Evolutionary conservation across 2,113 vertebrate genomes (phyloP), one percentile per base, ranked within the genome.

Genomic region (Deroptyus accipitrinus): DNA sequence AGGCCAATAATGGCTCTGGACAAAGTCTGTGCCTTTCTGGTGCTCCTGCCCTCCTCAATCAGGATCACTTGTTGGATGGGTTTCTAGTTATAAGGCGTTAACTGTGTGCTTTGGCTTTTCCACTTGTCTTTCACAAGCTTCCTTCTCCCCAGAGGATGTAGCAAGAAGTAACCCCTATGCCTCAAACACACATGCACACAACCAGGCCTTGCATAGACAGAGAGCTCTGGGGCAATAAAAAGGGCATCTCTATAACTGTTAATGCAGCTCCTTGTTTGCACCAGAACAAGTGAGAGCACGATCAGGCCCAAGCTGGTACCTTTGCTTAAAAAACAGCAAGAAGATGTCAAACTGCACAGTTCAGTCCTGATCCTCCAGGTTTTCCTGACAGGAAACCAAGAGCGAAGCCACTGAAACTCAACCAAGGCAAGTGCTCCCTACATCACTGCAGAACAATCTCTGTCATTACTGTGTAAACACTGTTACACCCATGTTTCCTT

Each of bases 91-190:
- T 66, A 95, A 96, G 92, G 70, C 57, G 1, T 86, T 86, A 67
- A 67, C 70, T 94, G 75, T 83, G 51, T 93, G 88, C 89, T 96
- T 92, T 86, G 77, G 93, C 81, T 94, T 93, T 94, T 91, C 66
- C 46, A 46, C 55, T 78, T 39, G 41, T 64, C 77, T 84, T 91
- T 83, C 81, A 76, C 63, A 72, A 81, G n/a, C 31, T 72, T 86
- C 82, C 79, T 75, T 84, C 77, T 96, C 48, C 55, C 48, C 31
- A 88, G 39, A 16, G 10, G 39, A 57, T 63, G 52, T 16, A 91
- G 64, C 86, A 88, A 90, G 63, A 86, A 67, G 23, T n/a, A 87
- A 92, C 10, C 41, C 30, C 52, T 22, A 10, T 17, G 24, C 37
- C 70, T 57, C 54, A 78, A 80, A 70, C 46, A 54, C 20, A 35